Base-by-base conservation (phyloP, 2,888 invertebrate genomes). In the Imbricaverruca yamaguchii region DNA sequence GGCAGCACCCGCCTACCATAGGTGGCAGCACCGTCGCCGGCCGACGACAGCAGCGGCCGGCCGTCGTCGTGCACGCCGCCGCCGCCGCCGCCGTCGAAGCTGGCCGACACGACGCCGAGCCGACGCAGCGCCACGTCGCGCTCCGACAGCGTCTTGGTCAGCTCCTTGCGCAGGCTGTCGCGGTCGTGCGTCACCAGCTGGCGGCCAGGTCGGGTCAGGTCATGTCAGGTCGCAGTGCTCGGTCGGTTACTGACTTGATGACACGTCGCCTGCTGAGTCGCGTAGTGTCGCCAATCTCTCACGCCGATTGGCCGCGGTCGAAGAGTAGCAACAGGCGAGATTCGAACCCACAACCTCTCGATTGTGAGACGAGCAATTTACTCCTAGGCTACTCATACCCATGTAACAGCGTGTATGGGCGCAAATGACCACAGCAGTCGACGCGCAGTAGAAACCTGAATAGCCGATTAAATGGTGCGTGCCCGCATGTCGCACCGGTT, bases 181-280 rank as follows among this genome's bases (percentile, higher is more conserved):
- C 85, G 82, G 67, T 85, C 86, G 80, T 85, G 85, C 63, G 85
- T 85, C 61, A 85, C 85, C 80, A 86, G 83, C 84, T 85, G 84
- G 12, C 79, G 81, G 23, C 53, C 12, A 8, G 21, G 25, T 18
- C 39, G 21, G 65, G n/a, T 21, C 15, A 21, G n/a, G 7, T 9
- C 8, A 9, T 0, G 15, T 9, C n/a, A 1, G 12, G 7, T 9
- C 6, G n/a, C n/a, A 21, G 13, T 7, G n/a, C n/a, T 8, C 7
- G n/a, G 9, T 21, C 1, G 21, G n/a, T n/a, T n/a, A n/a, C n/a
- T n/a, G n/a, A n/a, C n/a, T n/a, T n/a, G n/a, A n/a, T n/a, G n/a
- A n/a, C n/a, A n/a, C n/a, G n/a, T n/a, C n/a, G n/a, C n/a, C n/a
- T n/a, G n/a, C n/a, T n/a, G n/a, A n/a, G n/a, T n/a, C n/a, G n/a